These are phyloP conservation scores for Podocnemis expansa DNA, from an alignment of 2,113 vertebrate genomes.

Conservation along the genomic window DNA sequence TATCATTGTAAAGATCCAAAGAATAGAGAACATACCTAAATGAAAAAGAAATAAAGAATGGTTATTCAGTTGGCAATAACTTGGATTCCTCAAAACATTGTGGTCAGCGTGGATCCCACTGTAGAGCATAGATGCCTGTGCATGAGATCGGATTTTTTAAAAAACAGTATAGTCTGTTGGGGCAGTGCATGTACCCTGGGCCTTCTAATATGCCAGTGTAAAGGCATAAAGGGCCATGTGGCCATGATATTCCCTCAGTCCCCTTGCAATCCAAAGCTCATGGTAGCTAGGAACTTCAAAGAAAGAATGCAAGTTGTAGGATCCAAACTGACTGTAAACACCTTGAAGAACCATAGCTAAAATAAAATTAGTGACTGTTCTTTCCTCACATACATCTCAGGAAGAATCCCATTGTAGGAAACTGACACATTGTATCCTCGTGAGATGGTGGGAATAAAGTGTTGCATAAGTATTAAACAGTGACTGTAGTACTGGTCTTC, in stretches of 20 bases:
- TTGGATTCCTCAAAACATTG: neutral
- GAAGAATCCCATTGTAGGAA: neutral
- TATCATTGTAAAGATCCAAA: slow-evolving; percentile 91
- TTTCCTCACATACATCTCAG: neutral
- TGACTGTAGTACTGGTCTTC: neutral
- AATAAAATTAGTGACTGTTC: neutral
- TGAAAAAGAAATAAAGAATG: neutral
- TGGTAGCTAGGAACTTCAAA: neutral
- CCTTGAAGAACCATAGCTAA: neutral
- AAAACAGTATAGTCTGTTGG: neutral
- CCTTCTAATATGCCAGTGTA: neutral
- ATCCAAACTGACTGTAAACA: neutral
- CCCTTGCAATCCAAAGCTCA: neutral
- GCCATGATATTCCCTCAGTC: neutral
- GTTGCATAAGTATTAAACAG: neutral
- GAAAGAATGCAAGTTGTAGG: neutral
- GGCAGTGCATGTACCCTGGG: neutral
- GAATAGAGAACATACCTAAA: slow-evolving; percentile 90
- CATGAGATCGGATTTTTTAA: neutral
- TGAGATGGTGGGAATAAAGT: neutral
- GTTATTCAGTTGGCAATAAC: neutral
- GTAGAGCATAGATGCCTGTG: fast-evolving
- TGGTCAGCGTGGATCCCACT: neutral
- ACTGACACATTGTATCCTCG: neutral
- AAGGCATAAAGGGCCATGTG: neutral